These are phyloP conservation scores for Hassar affinis DNA, from an alignment of 2,113 vertebrate species.

Conservation along the genomic window DNA sequence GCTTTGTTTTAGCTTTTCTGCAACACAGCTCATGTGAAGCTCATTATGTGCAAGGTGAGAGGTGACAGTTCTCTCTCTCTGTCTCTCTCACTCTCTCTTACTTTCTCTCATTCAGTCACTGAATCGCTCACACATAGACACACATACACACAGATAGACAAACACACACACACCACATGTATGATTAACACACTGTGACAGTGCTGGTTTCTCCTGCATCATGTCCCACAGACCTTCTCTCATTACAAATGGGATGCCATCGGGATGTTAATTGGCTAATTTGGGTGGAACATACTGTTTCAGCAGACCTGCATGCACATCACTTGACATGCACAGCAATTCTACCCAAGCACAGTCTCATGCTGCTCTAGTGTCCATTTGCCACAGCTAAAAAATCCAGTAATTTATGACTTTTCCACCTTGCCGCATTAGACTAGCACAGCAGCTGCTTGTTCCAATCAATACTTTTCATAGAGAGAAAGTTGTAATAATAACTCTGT, in stretches of 20 bases:
- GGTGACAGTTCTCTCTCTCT: slow-evolving; percentile 37
- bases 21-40: slow-evolving; percentile 50
- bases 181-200: slow-evolving; percentile 49
- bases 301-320: slow-evolving; percentile 18
- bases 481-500: slow-evolving; percentile 41
- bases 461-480: slow-evolving; percentile 44
- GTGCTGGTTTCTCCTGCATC: slow-evolving; percentile 35
- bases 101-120: not conserved
- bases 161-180: slow-evolving; percentile 1
- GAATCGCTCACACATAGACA: not conserved
- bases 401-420: slow-evolving; percentile 25
- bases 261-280: slow-evolving; percentile 46
- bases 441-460: slow-evolving; percentile 44
- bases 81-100: not conserved
- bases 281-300: slow-evolving; percentile 44
- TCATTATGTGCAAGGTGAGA: slow-evolving; percentile 49
- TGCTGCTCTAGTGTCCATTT: not conserved
- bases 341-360: slow-evolving; percentile 1
- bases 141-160: slow-evolving; percentile 13
- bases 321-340: slow-evolving; percentile 2
- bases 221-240: slow-evolving; percentile 38
- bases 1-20: slow-evolving; percentile 49
- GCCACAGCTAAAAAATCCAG: slow-evolving; percentile 21
- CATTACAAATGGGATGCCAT: slow-evolving; percentile 45
- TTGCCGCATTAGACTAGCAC: slow-evolving; percentile 31